These are phyloP conservation scores for Herminia tarsipennalis DNA, from an alignment of 2,888 invertebrate genomes.

Conservation along the genomic window DNA sequence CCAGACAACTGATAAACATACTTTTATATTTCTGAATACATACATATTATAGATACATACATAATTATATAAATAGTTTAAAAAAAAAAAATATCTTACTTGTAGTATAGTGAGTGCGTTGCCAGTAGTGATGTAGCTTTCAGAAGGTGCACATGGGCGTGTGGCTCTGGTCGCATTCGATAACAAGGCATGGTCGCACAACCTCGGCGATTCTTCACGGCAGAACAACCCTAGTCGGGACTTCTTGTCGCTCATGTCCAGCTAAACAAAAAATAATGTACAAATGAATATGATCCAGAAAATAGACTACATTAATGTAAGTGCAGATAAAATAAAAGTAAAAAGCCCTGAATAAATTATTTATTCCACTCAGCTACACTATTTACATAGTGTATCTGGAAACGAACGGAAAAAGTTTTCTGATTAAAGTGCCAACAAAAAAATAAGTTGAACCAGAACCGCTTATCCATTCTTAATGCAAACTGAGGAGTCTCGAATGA, in stretches of 20 bases:
- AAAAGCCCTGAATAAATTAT: slow-evolving; percentile 55
- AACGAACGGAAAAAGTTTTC: slow-evolving; percentile 62
- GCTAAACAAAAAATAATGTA: slow-evolving; percentile 45
- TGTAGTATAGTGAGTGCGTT: slow-evolving; percentile 91
- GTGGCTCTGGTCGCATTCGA: slow-evolving; percentile 90
- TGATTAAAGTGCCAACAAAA: slow-evolving; percentile 77
- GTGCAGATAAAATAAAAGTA: slow-evolving; percentile 26
- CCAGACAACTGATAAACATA: too few relatives aligned
- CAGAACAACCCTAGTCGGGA: slow-evolving; percentile 91
- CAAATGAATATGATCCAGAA: too few relatives aligned
- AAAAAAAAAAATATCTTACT: slow-evolving; percentile 48
- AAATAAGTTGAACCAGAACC: slow-evolving; percentile 66
- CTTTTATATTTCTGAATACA: too few relatives aligned
- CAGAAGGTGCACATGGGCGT: slow-evolving; percentile 88
- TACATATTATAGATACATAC: too few relatives aligned
- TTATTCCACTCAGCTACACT: slow-evolving; percentile 58
- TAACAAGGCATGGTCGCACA: slow-evolving; percentile 91
- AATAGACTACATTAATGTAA: too few relatives aligned
- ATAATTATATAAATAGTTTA: too few relatives aligned
- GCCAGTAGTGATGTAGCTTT: slow-evolving; percentile 92
- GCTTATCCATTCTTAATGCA: slow-evolving; percentile 80
- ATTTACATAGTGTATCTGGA: slow-evolving; percentile 60
- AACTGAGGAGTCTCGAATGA: slow-evolving; percentile 75
- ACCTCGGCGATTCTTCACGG: slow-evolving; percentile 90
- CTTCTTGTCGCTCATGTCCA: slow-evolving; percentile 81